A percentile compares a stretch with the other conserved stretches of the same genome.
These are phyloP conservation scores for Chaetodon trifascialis DNA, from an alignment of 2,113 vertebrate species.

Conservation along the genomic window DNA sequence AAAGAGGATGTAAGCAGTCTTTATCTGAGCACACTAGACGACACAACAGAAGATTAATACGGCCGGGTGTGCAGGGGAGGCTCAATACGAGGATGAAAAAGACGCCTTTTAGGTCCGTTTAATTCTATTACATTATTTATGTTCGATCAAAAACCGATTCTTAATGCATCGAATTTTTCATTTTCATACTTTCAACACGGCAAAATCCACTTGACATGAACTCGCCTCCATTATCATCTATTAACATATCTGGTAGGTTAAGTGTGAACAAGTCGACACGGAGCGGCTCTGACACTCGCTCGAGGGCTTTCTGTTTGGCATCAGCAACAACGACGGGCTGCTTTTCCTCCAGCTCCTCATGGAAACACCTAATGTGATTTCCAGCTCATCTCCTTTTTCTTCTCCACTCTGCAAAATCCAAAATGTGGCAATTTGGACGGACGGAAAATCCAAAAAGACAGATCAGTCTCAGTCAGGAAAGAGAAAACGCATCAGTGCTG, in stretches of 20 bases:
- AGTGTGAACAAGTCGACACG: neutral
- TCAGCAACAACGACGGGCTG: constrained; percentile 5
- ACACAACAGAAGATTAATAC: constrained; percentile 5
- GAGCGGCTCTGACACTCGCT: constrained; percentile 11
- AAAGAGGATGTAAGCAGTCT: constrained; percentile 1
- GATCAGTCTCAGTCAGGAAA: neutral
- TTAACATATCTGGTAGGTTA: neutral
- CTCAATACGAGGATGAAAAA: neutral
- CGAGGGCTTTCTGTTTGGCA: neutral
- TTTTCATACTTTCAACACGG: neutral
- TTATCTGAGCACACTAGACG: neutral
- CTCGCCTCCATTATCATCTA: neutral
- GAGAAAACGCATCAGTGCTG: too few species aligned
- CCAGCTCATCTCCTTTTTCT: constrained; percentile 2
- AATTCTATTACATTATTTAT: neutral
- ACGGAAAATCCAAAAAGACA: neutral
- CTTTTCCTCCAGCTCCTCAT: neutral
- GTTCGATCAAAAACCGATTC: neutral
- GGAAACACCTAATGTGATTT: constrained; percentile 27
- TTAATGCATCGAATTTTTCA: neutral
- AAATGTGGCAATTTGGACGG: constrained; percentile 6
- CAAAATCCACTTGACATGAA: neutral
- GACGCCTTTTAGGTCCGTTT: neutral
- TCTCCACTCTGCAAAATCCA: neutral
- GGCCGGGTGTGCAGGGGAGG: neutral